phyloP scores from a whole-genome alignment of 2,888 invertebrate species.

The Furcula furcula region DNA sequence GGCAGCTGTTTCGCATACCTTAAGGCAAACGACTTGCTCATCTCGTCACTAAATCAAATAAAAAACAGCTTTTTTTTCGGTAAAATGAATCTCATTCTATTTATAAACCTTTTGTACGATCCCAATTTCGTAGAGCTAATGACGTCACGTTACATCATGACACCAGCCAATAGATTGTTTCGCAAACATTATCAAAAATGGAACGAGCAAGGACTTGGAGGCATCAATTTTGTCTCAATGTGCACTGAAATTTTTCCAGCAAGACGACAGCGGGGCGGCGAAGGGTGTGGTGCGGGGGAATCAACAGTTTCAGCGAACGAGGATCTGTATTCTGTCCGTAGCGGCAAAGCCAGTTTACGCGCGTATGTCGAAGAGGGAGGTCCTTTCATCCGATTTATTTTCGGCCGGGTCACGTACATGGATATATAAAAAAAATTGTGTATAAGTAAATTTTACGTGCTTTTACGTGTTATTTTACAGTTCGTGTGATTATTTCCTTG shows the following conservation, averaged over 20 bases:
- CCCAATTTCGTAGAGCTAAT: not conserved
- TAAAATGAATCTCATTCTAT: too few species aligned
- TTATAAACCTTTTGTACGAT: too few species aligned
- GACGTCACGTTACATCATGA: not conserved
- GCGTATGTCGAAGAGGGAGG: constrained; percentile 14
- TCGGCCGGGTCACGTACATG: too few species aligned
- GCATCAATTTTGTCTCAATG: constrained; percentile 23
- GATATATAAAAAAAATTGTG: not conserved
- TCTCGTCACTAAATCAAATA: too few species aligned
- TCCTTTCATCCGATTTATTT: constrained; percentile 3
- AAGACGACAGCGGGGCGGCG: constrained; percentile 24
- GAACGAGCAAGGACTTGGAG: constrained; percentile 10
- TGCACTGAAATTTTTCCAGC: constrained; percentile 46
- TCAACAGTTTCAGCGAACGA: constrained; percentile 40
- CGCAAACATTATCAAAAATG: constrained; percentile 13
- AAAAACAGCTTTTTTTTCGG: too few species aligned
- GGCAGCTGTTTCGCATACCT: too few species aligned
- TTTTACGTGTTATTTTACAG: not conserved
- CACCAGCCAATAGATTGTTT: not conserved
- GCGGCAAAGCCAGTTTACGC: constrained; percentile 28
- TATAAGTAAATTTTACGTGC: not conserved
- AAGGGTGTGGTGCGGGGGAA: constrained; percentile 17
- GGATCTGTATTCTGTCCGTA: too few species aligned
- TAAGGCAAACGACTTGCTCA: too few species aligned
- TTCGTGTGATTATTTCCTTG: too few species aligned